These are phyloP conservation scores for Luperina nickerlii DNA, from an alignment of 2,888 invertebrate genomes.

Conservation along the genomic window DNA sequence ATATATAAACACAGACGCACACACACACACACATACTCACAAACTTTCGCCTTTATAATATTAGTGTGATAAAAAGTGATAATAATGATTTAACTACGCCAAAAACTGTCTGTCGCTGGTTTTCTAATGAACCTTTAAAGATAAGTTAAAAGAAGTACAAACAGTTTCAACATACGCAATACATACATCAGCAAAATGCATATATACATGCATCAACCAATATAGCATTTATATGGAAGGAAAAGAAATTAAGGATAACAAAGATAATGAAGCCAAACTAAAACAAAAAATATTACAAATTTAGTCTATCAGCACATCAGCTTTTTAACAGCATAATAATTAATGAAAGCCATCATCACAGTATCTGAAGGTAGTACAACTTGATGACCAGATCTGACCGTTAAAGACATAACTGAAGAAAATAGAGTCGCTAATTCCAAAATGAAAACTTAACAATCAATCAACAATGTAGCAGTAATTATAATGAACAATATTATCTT, in stretches of 20 bases:
- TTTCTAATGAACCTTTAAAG: too few relatives aligned
- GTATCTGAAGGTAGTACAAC: not conserved
- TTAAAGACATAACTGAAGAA: not conserved
- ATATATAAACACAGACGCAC: too few relatives aligned
- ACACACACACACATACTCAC: too few relatives aligned
- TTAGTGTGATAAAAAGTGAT: not conserved
- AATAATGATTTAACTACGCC: not conserved
- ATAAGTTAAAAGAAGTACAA: too few relatives aligned
- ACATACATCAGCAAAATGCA: too few relatives aligned
- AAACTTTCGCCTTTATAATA: too few relatives aligned
- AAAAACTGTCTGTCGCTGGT: too few relatives aligned
- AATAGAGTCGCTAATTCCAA: not conserved
- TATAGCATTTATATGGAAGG: too few relatives aligned
- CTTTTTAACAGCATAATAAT: not conserved
- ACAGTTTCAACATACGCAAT: too few relatives aligned
- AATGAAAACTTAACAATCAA: not conserved
- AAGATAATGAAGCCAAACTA: not conserved
- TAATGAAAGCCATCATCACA: not conserved
- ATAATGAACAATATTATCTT: conserved; percentile 17
- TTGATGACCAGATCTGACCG: not conserved
- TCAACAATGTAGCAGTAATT: conserved; percentile 6
- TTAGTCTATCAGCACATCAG: too few relatives aligned
- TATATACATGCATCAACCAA: too few relatives aligned
- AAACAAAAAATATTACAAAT: not conserved
- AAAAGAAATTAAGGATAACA: not conserved